These are phyloP conservation scores for Tetranychus truncatus DNA, from an alignment of 2,888 invertebrate genomes.

Conservation along the genomic window DNA sequence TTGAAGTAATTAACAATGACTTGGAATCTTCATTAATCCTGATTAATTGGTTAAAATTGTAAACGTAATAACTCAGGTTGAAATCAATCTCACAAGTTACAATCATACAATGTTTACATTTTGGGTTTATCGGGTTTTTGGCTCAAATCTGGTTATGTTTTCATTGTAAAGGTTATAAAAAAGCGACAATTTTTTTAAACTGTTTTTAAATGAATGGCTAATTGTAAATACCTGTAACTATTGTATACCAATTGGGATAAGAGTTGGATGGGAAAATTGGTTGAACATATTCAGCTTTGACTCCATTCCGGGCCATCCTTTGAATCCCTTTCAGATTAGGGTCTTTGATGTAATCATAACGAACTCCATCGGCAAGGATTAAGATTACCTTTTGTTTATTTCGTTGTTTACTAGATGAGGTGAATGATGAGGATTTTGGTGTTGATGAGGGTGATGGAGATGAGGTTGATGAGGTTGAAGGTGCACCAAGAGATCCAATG, in stretches of 20 bases:
- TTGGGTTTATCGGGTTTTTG: no score
- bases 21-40: no score
- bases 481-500: not conserved
- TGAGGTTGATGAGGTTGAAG: not conserved
- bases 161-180: not conserved
- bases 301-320: conserved; percentile 23
- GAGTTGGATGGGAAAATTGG: conserved; percentile 25
- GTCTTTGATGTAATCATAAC: conserved; percentile 16
- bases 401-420: not conserved
- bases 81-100: no score
- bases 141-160: not conserved
- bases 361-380: conserved; percentile 20
- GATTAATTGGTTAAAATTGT: no score
- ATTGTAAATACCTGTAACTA: conserved; percentile 23
- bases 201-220: not conserved
- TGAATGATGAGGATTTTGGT: not conserved
- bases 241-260: conserved; percentile 26
- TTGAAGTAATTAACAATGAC: no score
- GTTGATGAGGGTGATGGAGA: not conserved
- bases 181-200: not conserved
- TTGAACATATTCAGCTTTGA: conserved; percentile 24
- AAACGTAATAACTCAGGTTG: no score
- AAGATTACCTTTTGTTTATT: conserved; percentile 17
- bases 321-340: conserved; percentile 20
- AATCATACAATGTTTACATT: no score